phyloP scores from a whole-genome alignment of 2,888 invertebrate genomes.

The Protophormia terraenovae region DNA sequence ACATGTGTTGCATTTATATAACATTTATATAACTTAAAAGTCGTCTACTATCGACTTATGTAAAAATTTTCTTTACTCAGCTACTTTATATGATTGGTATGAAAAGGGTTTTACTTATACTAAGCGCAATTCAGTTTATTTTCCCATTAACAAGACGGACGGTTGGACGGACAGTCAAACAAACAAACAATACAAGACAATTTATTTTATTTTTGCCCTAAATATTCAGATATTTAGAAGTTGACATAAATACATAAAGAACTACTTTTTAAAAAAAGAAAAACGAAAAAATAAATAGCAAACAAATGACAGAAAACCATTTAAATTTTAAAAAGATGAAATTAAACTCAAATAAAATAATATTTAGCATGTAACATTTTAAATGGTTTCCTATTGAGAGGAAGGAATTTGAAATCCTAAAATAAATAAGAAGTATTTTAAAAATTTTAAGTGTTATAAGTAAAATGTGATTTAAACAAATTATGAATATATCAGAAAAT shows the following conservation, averaged over 20 bases:
- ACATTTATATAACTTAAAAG: neutral
- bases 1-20: no score
- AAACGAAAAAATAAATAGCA: neutral
- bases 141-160: slow-evolving; percentile 31
- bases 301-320: neutral
- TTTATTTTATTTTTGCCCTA: slow-evolving; percentile 21
- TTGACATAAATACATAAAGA: slow-evolving; percentile 36
- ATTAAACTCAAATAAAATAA: neutral
- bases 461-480: no score
- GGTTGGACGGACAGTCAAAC: no score
- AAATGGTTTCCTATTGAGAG: no score
- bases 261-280: neutral
- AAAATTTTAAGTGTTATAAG: no score
- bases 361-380: no score
- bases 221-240: slow-evolving; percentile 35
- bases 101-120: slow-evolving; percentile 28
- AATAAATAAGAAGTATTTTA: no score
- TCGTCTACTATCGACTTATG: neutral
- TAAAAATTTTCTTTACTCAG: neutral
- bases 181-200: neutral
- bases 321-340: neutral
- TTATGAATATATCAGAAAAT: no score
- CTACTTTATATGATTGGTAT: slow-evolving; percentile 20
- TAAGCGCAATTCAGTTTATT: slow-evolving; percentile 40
- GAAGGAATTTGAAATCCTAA: no score